Percentiles rank a stretch among this genome's conserved stretches.
These are phyloP conservation scores for Neoascia interrupta DNA, from an alignment of 2,888 invertebrate species.

Conservation along the genomic window DNA sequence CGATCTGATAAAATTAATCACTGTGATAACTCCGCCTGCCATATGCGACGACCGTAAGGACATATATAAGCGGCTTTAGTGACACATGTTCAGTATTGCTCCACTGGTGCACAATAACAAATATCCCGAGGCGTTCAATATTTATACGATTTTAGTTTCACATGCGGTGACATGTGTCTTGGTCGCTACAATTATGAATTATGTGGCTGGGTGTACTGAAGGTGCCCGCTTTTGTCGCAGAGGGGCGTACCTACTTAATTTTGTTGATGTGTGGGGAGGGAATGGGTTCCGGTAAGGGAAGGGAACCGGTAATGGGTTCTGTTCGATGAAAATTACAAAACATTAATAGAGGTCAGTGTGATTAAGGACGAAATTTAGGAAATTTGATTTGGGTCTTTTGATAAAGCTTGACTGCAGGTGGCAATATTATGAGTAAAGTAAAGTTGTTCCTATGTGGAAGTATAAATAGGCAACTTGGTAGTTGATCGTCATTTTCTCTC, in stretches of 20 bases:
- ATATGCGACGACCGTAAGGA: conserved; percentile 8
- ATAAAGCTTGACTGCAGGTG: neutral
- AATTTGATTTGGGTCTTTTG: neutral
- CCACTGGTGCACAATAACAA: conserved; percentile 21
- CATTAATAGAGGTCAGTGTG: conserved; percentile 42
- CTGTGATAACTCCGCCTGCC: neutral
- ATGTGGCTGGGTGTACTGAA: neutral
- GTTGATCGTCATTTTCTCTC: too few species aligned
- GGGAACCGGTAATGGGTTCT: too few species aligned
- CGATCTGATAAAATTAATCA: conserved; percentile 54
- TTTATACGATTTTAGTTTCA: conserved; percentile 26
- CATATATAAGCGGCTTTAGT: conserved; percentile 12
- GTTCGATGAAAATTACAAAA: conserved; percentile 19
- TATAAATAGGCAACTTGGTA: too few species aligned
- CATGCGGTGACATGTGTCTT: conserved; percentile 18
- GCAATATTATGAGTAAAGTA: too few species aligned
- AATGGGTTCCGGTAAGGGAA: conserved; percentile 23
- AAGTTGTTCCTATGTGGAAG: too few species aligned
- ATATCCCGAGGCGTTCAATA: conserved; percentile 39
- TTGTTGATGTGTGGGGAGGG: conserved; percentile 21
- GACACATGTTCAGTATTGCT: conserved; percentile 53
- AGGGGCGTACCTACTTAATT: too few species aligned
- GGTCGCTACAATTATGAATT: conserved; percentile 8
- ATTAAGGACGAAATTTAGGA: neutral
- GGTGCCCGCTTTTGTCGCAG: too few species aligned